A percentile compares a stretch with the other conserved stretches of the same genome.
Conservation (phyloP, 2,113 vertebrate species). For the Sinosuthora webbiana region DNA sequence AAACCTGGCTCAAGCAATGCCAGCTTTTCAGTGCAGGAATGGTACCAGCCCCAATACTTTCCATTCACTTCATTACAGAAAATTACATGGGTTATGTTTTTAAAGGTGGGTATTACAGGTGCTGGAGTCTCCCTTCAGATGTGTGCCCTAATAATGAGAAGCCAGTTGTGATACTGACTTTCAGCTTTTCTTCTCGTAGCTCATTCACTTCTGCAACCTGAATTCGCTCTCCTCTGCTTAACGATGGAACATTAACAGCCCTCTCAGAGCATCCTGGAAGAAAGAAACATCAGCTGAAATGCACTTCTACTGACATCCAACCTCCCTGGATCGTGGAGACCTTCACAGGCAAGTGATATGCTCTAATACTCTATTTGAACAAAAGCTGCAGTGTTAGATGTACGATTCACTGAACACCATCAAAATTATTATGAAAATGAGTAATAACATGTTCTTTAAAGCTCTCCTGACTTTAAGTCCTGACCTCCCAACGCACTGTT, state of each 20-base stretch:
- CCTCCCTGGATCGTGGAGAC: neutral
- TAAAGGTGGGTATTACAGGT: neutral
- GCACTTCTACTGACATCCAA: neutral
- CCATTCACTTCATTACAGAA: neutral
- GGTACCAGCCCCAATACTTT: neutral
- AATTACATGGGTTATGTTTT: neutral
- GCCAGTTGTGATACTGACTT: neutral
- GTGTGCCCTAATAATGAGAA: neutral
- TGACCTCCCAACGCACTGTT: neutral
- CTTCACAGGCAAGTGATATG: neutral
- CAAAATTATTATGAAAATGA: conserved; percentile 2
- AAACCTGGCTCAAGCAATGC: neutral
- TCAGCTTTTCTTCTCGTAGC: neutral
- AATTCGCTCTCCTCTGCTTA: neutral
- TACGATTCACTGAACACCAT: neutral
- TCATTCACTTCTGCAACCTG: neutral
- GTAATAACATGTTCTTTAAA: neutral
- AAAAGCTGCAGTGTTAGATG: neutral
- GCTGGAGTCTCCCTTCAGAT: neutral
- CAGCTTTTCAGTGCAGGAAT: neutral
- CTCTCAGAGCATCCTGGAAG: neutral
- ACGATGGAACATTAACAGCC: neutral
- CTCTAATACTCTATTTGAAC: neutral
- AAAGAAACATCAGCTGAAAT: neutral
- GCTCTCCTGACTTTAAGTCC: neutral